Conservation (phyloP, 2,113 vertebrate genomes). For the Oxyruncus cristatus region DNA sequence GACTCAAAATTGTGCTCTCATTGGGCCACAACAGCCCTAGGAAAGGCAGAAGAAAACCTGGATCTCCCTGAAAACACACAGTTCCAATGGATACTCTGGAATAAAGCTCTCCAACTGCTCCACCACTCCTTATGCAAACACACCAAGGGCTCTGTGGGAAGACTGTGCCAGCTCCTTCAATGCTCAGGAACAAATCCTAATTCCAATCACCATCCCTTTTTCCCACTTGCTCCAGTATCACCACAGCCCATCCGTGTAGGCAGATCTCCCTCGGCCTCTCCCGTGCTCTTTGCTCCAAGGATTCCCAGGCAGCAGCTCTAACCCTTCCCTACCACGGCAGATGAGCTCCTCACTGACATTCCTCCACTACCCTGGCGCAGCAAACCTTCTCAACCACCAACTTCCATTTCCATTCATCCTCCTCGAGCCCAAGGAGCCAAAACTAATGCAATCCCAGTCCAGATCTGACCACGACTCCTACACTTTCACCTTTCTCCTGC, state of each 20-base stretch:
- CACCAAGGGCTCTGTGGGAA: neutral
- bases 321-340: neutral
- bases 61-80: neutral
- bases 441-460: neutral
- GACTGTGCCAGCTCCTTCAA: neutral
- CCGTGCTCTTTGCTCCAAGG: fast-evolving
- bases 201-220: neutral
- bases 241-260: fast-evolving
- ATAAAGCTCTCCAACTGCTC: neutral
- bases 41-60: neutral
- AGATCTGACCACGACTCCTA: neutral
- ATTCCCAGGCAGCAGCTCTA: neutral
- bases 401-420: neutral
- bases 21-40: neutral
- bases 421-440: neutral
- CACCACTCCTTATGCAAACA: neutral
- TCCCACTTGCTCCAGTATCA: neutral
- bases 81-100: neutral
- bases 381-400: neutral
- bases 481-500: neutral
- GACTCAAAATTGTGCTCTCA: neutral
- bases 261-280: neutral
- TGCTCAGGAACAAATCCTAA: neutral
- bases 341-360: neutral
- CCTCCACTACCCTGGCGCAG: neutral